Evolutionary conservation across 1,140 invertebrate genomes (phyloP), one percentile per base, ranked within the genome.

Genomic region (Anastrepha ludens): DNA sequence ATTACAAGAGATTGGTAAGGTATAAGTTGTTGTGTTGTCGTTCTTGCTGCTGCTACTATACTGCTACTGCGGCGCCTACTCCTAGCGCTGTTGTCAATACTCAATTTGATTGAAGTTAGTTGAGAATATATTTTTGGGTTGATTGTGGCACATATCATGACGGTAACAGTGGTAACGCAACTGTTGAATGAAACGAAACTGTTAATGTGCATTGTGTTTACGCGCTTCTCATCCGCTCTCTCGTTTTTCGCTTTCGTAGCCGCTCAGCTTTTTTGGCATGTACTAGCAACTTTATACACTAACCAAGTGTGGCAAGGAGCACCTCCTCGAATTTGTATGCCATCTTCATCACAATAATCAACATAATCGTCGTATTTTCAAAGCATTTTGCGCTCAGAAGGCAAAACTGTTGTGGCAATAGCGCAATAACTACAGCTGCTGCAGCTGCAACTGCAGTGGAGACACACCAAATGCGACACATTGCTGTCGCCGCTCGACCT

Each of bases 1-100:
- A 81, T 81, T 81, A 81, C 74, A 81, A 81, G 74, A 81, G 47
- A 81, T 81, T 81, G 74, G 74, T 81, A 81, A 81, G 74, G 47
- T 81, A 81, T 81, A 81, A 81, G 74, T 81, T 81, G 74, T 81
- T 55, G 44, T 81, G 74, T 20, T 81, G 74, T 50, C 13, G 39
- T 44, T 65, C 39, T 70, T 70, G 67, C n/a, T 70, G 47, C n/a
- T 70, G 2, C 74, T 55, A 20, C 50, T 55, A 11, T 55, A 55
- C 74, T 20, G 41, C 74, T 81, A 15, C 74, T 81, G 47, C 47
- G 74, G n/a, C 50, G n/a, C n/a, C 17, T 29, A 20, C 47, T 9
- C 2, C 41, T 44, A 70, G 74, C 74, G 74, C 74, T 78, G 60
- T 62, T 78, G 70, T 47, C 70, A 50, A 17, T 74, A 39, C 41